Evolutionary conservation across 2,888 invertebrate species (phyloP).

Genomic region (Pristionchus mayeri): DNA sequence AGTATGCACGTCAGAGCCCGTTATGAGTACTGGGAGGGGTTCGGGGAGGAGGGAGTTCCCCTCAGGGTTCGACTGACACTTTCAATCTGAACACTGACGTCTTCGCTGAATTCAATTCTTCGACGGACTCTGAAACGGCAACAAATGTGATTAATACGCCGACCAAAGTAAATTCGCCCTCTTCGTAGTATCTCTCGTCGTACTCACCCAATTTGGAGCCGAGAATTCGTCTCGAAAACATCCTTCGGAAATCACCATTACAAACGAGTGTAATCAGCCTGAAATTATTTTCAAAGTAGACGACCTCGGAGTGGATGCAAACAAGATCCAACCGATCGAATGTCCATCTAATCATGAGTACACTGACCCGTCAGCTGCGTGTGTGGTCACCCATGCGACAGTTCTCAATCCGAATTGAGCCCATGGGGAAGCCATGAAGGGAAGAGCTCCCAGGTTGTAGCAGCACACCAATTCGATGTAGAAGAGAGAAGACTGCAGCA

Average conservation of each 20-base stretch:
- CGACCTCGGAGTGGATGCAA: not conserved
- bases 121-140: constrained; percentile 2
- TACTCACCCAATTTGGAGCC: not conserved
- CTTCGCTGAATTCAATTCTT: constrained; percentile 36
- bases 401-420: constrained; percentile 45
- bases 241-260: constrained; percentile 37
- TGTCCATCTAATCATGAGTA: no score
- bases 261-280: constrained; percentile 38
- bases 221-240: not conserved
- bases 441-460: constrained; percentile 45
- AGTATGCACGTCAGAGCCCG: not conserved
- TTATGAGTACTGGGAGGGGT: not conserved
- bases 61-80: not conserved
- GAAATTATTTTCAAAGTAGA: not conserved
- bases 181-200: no score
- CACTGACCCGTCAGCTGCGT: constrained; percentile 32
- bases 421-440: constrained; percentile 41
- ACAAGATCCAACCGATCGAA: no score
- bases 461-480: constrained; percentile 45
- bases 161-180: not conserved
- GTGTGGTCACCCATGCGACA: constrained; percentile 25
- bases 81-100: constrained; percentile 30
- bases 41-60: not conserved
- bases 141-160: not conserved
- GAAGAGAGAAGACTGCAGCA: constrained; percentile 44